Evolutionary conservation across 1,140 invertebrate species (phyloP).

Genomic region (Paramacrobiotus metropolitanus): DNA sequence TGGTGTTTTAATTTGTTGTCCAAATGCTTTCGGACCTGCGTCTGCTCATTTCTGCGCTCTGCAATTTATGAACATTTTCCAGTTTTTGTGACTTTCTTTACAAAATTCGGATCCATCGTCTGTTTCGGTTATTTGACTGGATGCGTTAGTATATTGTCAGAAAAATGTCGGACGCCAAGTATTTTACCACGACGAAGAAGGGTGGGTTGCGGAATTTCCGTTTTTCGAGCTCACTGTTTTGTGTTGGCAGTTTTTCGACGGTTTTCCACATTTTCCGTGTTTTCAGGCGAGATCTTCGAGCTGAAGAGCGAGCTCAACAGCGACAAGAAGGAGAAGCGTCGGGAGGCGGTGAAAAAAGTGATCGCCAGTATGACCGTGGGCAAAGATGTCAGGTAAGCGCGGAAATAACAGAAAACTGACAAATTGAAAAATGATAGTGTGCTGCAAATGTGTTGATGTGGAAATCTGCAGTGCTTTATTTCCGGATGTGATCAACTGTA

Average conservation of each 20-base stretch:
- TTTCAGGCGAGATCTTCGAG: slow-evolving; percentile 73
- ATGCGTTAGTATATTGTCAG: no score
- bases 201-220: slow-evolving; percentile 28
- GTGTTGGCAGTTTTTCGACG: not conserved
- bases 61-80: no score
- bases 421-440: no score
- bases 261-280: slow-evolving; percentile 1
- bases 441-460: no score
- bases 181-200: slow-evolving; percentile 99
- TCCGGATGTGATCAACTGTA: slow-evolving; percentile 98
- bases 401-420: no score
- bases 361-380: slow-evolving; percentile 99
- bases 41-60: no score
- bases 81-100: no score
- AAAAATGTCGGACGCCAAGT: slow-evolving; percentile 96
- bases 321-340: slow-evolving; percentile 99
- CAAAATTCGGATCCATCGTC: no score
- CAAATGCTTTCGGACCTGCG: no score
- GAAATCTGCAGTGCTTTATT: slow-evolving; percentile 53
- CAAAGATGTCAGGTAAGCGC: slow-evolving; percentile 33
- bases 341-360: slow-evolving; percentile 98
- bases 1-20: no score
- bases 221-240: slow-evolving; percentile 4
- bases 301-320: slow-evolving; percentile 95
- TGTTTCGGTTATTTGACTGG: no score